Evolutionary conservation across 2,888 invertebrate genomes (phyloP).

Genomic region (Conistra vaccinii): DNA sequence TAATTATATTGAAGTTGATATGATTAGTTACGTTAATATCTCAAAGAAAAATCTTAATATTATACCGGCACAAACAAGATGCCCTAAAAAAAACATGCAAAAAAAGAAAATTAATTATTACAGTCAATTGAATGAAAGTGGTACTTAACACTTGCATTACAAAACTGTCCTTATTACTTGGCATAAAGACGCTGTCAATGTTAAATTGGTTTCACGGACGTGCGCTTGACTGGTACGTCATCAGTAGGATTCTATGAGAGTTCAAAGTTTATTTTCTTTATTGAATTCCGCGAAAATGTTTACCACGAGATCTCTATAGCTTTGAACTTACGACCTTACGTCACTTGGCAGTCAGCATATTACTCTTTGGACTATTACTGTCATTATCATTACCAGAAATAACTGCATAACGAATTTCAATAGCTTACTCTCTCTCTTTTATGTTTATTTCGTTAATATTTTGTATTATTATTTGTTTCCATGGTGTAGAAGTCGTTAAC

Average conservation of each 20-base stretch:
- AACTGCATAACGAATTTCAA: slow-evolving; percentile 30
- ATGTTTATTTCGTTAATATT: slow-evolving; percentile 13
- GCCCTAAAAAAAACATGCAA: background rate
- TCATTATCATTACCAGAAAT: slow-evolving; percentile 18
- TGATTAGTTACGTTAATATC: background rate
- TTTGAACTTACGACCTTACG: slow-evolving; percentile 27
- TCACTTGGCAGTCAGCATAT: background rate
- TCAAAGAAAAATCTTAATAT: background rate
- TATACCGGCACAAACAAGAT: background rate
- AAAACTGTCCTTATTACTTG: background rate
- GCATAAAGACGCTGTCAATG: background rate
- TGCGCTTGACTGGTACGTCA: background rate
- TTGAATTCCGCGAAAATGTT: slow-evolving; percentile 3
- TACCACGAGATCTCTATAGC: background rate
- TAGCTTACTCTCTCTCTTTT: slow-evolving; percentile 30
- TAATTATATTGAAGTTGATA: background rate
- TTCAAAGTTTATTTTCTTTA: background rate
- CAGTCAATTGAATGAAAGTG: background rate
- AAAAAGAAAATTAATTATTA: background rate
- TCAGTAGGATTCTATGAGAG: background rate
- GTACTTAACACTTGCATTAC: background rate
- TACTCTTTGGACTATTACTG: slow-evolving; percentile 7
- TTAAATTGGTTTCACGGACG: background rate
- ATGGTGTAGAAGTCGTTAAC: background rate
- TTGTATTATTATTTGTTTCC: background rate